Evolutionary conservation across 2,797 vertebrate species (phyloP), one percentile per base, ranked within the genome.

Genomic region (Parauchenoglanis punctatus): DNA sequence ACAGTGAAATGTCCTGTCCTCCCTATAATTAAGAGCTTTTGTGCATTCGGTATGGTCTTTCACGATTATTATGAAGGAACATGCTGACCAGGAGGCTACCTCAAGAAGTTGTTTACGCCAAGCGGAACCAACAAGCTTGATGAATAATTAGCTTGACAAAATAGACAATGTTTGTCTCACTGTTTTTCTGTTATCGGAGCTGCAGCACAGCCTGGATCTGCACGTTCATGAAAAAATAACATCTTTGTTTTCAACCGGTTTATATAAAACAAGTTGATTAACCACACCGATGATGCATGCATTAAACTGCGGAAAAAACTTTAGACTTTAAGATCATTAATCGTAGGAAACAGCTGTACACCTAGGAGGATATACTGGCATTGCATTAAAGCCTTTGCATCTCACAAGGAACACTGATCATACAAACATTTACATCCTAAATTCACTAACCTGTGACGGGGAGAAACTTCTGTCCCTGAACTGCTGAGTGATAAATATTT

Each of bases 31-130:
- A 31, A 65, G 40, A 82, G 80, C 80, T 63, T 31, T 67, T 82
- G 40, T 49, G 81, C 81, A 52, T 67, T 52, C 46, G 28, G 11
- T 49, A 40, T 31, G 18, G 67, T n/a, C 68, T 58, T 58, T 68
- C 76, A 75, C n/a, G 44, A 11, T 82, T 35, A 58, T 56, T 56
- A 12, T 68, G 58, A 54, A 76, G 83, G 61, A 25, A 58, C 18
- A 59, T 44, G n/a, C 70, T 82, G 56, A 85, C 59, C 83, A 54
- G 25, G 17, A 85, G 67, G n/a, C 54, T 56, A 73, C 18, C 83
- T 80, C 56, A 68, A 61, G 63, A 72, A 72, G 28, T 70, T 84
- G 87, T 85, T 88, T 70, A 88, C 25, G 7, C 61, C 52, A 80
- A n/a, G 35, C 44, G 67, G 12, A 87, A 31, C 63, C 52, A 78